These are phyloP conservation scores for Eilema caniola DNA, from an alignment of 2,888 invertebrate species.

Conservation along the genomic window DNA sequence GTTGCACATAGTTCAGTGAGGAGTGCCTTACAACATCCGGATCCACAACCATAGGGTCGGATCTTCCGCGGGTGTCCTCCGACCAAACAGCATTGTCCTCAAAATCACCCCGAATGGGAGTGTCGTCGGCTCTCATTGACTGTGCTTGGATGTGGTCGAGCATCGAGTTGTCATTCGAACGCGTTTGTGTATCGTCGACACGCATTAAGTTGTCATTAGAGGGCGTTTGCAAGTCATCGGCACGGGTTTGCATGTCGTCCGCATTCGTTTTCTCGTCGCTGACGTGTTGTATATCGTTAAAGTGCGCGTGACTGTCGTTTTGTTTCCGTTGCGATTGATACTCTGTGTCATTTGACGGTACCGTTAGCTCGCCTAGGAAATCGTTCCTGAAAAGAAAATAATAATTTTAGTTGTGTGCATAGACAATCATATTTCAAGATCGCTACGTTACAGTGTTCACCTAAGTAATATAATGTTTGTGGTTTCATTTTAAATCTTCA, in stretches of 20 bases:
- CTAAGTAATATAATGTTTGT: no score
- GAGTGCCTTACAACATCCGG: not conserved
- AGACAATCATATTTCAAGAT: not conserved
- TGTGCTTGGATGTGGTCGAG: no score
- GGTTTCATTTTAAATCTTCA: no score
- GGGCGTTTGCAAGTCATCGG: not conserved
- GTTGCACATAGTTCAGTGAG: not conserved
- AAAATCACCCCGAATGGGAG: not conserved
- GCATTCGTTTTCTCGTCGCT: not conserved
- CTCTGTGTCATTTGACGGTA: constrained; percentile 26
- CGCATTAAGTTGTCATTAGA: not conserved
- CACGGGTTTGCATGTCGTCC: not conserved
- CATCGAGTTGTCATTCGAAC: no score
- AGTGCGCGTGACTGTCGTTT: no score
- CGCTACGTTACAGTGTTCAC: no score
- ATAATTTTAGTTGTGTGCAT: not conserved
- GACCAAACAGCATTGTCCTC: not conserved
- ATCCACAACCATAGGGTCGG: not conserved
- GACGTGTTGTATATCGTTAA: no score
- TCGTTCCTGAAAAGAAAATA: constrained; percentile 29
- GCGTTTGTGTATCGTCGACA: not conserved
- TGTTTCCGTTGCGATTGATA: not conserved
- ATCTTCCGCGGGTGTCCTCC: not conserved
- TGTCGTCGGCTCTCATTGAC: not conserved
- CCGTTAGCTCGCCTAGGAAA: constrained; percentile 37